phyloP scores from a whole-genome alignment of 2,888 invertebrate species.

The Dryococelus australis region DNA sequence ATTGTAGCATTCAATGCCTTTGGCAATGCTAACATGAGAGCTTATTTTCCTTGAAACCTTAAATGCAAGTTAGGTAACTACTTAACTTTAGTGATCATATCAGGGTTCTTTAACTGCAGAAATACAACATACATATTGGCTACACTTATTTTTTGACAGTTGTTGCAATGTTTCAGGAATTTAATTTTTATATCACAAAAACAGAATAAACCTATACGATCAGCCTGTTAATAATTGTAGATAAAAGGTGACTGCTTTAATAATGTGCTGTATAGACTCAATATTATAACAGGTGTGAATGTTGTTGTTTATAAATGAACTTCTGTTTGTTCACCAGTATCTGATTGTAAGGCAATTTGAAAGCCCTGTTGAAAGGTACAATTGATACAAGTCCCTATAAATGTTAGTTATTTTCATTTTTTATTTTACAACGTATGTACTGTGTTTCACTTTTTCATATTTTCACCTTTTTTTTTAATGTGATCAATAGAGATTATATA shows the following conservation, averaged over 20 bases:
- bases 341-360: not conserved
- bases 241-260: constrained; percentile 13
- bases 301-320: not conserved
- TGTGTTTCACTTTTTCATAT: not conserved
- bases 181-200: not conserved
- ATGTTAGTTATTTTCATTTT: not conserved
- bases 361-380: not conserved
- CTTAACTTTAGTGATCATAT: constrained; percentile 9
- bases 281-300: not conserved
- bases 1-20: too few species aligned
- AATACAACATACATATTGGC: constrained; percentile 16
- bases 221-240: constrained; percentile 1
- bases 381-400: not conserved
- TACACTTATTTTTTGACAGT: constrained; percentile 16
- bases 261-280: not conserved
- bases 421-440: not conserved
- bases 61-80: not conserved
- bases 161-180: constrained; percentile 16
- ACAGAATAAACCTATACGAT: constrained; percentile 5
- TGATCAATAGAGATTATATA: not conserved
- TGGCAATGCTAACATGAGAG: not conserved
- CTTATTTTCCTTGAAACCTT: not conserved
- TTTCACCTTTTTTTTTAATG: not conserved
- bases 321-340: not conserved
- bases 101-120: constrained; percentile 1